Evolutionary conservation across 2,113 vertebrate genomes (phyloP).

Genomic region (Bambusicola thoracicus): DNA sequence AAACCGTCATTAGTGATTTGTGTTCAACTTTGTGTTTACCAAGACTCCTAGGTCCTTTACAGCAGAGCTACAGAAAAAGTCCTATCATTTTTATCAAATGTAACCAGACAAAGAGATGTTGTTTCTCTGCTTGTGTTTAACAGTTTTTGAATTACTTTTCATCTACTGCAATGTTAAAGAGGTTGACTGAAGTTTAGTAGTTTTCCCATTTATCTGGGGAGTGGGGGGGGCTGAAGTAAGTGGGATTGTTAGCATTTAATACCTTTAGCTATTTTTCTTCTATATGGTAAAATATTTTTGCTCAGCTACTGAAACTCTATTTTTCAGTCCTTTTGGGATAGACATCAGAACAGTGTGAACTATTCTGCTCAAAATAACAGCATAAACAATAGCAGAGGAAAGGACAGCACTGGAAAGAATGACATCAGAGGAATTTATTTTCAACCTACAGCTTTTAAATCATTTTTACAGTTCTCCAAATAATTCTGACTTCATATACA

Average conservation of each 20-base stretch:
- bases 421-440: slow-evolving; percentile 9
- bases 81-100: neutral
- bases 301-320: neutral
- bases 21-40: neutral
- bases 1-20: neutral
- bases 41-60: neutral
- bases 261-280: neutral
- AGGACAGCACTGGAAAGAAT: neutral
- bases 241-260: neutral
- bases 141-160: neutral
- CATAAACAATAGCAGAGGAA: neutral
- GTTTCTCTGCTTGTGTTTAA: neutral
- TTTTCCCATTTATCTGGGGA: neutral
- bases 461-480: neutral
- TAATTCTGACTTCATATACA: neutral
- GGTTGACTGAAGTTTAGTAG: neutral
- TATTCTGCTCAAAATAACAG: neutral
- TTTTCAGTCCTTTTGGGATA: neutral
- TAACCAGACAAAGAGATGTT: neutral
- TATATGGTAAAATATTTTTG: neutral
- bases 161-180: neutral
- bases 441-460: neutral
- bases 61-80: neutral
- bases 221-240: neutral
- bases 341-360: neutral